Evolutionary conservation across 2,888 invertebrate genomes (phyloP).

Genomic region (Carcina quercana): DNA sequence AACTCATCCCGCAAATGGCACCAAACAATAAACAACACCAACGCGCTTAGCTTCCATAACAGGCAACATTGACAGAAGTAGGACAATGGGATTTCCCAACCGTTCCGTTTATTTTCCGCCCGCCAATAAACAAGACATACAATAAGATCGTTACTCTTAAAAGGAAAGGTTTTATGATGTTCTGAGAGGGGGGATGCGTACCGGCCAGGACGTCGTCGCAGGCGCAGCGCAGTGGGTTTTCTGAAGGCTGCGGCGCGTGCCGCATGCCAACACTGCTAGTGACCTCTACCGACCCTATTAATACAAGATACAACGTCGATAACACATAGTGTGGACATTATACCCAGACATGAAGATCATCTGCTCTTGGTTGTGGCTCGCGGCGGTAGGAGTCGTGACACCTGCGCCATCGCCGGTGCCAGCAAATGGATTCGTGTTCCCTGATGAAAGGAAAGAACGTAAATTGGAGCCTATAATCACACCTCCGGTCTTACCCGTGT

Average conservation of each 20-base stretch:
- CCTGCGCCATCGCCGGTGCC: conserved; percentile 49
- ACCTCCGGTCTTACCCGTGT: conserved; percentile 62
- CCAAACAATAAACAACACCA: conserved; percentile 15
- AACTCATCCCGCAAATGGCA: conserved; percentile 23
- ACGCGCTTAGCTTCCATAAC: conserved; percentile 27
- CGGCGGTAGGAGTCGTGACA: conserved; percentile 23
- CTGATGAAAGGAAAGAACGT: conserved; percentile 48
- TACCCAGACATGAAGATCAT: conserved; percentile 57
- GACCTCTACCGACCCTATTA: conserved; percentile 70
- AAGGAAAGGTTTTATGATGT: conserved; percentile 33
- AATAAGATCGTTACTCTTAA: conserved; percentile 49
- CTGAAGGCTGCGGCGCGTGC: conserved; percentile 72
- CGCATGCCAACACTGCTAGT: conserved; percentile 65
- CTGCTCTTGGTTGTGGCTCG: conserved; percentile 40
- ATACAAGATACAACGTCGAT: conserved; percentile 56
- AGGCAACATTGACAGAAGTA: conserved; percentile 18
- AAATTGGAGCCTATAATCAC: conserved; percentile 62
- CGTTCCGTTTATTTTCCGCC: conserved; percentile 35
- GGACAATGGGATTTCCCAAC: conserved; percentile 56
- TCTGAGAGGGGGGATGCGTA: conserved; percentile 47
- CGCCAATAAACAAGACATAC: conserved; percentile 29
- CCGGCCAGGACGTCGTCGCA: conserved; percentile 54
- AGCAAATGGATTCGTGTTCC: conserved; percentile 51
- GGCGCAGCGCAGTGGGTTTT: conserved; percentile 66
- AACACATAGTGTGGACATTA: conserved; percentile 51